These are phyloP conservation scores for Trachelus troglodyta DNA, from an alignment of 2,888 invertebrate genomes.

Conservation along the genomic window DNA sequence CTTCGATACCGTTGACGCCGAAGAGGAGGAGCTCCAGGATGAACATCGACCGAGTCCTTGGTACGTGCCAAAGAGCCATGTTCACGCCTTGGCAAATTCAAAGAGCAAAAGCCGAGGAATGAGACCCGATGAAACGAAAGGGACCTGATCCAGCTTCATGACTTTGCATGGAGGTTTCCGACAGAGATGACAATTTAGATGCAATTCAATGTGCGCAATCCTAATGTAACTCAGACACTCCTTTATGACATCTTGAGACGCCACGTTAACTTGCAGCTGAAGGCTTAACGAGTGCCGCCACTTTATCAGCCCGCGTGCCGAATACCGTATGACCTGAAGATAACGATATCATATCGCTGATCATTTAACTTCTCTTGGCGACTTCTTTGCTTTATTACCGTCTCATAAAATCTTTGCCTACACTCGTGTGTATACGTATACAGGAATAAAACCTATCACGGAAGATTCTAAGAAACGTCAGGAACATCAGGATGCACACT, in stretches of 20 bases:
- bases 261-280: not conserved
- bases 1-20: not conserved
- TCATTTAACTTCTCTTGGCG: slow-evolving; percentile 46
- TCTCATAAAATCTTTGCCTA: not conserved
- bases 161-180: not conserved
- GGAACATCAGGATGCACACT: not conserved
- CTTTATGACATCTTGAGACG: not conserved
- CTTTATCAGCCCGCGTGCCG: slow-evolving; percentile 38
- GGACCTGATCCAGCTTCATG: not conserved
- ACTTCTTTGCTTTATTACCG: slow-evolving; percentile 28
- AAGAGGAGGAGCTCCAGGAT: not conserved
- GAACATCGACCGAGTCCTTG: not conserved
- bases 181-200: not conserved
- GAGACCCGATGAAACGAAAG: not conserved
- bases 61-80: not conserved
- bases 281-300: slow-evolving; percentile 7
- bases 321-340: slow-evolving; percentile 36
- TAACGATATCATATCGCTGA: slow-evolving; percentile 44
- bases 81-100: not conserved
- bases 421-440: not conserved
- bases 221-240: not conserved
- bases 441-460: not conserved
- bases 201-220: not conserved
- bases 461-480: not conserved
- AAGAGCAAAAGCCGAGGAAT: not conserved